These are phyloP conservation scores for Thunnus thynnus DNA, from an alignment of 2,113 vertebrate genomes.

Conservation along the genomic window DNA sequence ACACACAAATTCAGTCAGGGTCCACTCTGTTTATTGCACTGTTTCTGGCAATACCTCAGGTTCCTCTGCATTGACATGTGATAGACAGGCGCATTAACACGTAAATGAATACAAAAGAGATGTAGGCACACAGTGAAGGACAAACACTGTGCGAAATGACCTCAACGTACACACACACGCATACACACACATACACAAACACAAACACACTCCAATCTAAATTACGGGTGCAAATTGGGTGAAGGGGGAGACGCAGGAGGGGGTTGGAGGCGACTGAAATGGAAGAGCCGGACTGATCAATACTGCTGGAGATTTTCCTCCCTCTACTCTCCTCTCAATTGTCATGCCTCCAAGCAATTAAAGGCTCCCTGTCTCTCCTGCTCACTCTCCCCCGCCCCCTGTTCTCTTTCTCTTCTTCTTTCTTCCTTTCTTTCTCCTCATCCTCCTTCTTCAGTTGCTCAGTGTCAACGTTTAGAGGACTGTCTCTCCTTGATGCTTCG, in stretches of 20 bases:
- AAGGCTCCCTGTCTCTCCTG: conserved; percentile 64
- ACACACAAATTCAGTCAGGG: conserved; percentile 7
- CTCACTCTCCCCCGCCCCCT: conserved; percentile 8
- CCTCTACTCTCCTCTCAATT: conserved; percentile 82
- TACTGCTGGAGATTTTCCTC: conserved; percentile 84
- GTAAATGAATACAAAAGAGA: conserved; percentile 82
- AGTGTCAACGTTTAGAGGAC: conserved; percentile 3
- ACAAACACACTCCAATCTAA: conserved; percentile 79
- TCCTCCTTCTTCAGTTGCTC: not conserved
- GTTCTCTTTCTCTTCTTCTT: conserved; percentile 3
- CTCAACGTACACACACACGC: conserved; percentile 31
- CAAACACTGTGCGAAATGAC: conserved; percentile 74
- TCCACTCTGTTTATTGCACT: conserved; percentile 39
- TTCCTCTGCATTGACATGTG: conserved; percentile 69
- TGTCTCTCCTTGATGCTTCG: not conserved
- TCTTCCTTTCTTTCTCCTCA: conserved; percentile 22
- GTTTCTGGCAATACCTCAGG: conserved; percentile 21
- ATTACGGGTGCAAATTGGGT: conserved; percentile 87
- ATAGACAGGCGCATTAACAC: conserved; percentile 78
- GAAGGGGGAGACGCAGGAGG: conserved; percentile 71
- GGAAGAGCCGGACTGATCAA: conserved; percentile 85
- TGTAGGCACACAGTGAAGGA: conserved; percentile 80
- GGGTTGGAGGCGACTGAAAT: conserved; percentile 80
- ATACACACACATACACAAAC: conserved; percentile 63
- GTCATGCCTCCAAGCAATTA: conserved; percentile 86